These are phyloP conservation scores for Bubalus kerabau DNA, from an alignment of 2,113 vertebrate species.

Conservation along the genomic window DNA sequence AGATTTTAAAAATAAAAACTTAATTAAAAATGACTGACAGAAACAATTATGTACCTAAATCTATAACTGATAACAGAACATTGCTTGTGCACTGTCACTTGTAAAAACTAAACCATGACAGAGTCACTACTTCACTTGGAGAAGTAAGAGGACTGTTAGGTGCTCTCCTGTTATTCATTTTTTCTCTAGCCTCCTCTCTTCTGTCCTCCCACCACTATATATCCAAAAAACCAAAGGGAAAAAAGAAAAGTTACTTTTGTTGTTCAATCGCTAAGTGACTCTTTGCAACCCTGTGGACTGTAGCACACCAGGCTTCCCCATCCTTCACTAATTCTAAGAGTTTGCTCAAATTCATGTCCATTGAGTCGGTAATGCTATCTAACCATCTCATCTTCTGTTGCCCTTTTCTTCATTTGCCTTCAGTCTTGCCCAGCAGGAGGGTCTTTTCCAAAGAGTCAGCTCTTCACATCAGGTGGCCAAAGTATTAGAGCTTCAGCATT, in stretches of 20 bases:
- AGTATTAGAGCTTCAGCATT: not conserved
- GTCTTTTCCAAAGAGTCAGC: not conserved
- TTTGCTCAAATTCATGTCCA: not conserved
- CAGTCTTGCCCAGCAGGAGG: not conserved
- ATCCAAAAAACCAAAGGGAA: not conserved
- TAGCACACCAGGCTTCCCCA: not conserved
- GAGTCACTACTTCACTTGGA: not conserved
- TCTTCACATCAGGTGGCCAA: not conserved
- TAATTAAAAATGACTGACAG: not conserved
- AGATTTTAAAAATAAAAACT: not conserved
- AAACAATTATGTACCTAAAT: not conserved
- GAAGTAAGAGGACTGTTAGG: not conserved
- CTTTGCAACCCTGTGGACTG: not conserved
- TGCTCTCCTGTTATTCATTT: not conserved
- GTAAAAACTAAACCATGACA: not conserved
- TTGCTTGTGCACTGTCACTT: not conserved
- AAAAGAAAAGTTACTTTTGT: not conserved
- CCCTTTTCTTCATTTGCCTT: not conserved
- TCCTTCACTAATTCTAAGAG: not conserved
- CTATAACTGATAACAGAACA: not conserved
- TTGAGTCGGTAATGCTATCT: not conserved
- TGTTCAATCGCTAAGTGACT: not conserved
- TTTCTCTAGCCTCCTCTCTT: not conserved
- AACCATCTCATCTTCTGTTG: not conserved
- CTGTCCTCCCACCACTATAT: not conserved